Conservation (phyloP, 1,140 invertebrate genomes). For the Drosophila funebris region DNA sequence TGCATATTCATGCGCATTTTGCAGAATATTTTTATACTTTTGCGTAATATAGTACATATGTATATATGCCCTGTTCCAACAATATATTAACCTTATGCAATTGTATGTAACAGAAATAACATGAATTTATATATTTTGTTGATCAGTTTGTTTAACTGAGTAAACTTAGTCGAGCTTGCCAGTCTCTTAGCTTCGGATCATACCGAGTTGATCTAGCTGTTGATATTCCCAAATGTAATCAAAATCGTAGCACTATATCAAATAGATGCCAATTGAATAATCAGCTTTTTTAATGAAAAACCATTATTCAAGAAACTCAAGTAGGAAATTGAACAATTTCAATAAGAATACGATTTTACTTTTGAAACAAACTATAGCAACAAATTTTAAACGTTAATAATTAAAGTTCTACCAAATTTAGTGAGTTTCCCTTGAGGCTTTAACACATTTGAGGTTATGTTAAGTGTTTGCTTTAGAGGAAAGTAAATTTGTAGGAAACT, state of each 20-base stretch:
- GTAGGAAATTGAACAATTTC: neutral
- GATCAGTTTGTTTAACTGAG: too few species aligned
- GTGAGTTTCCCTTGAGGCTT: neutral
- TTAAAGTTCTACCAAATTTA: neutral
- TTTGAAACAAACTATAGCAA: neutral
- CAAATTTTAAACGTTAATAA: neutral
- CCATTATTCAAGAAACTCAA: neutral
- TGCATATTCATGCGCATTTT: neutral
- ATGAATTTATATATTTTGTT: too few species aligned
- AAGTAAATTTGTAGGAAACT: neutral
- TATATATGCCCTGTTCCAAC: too few species aligned
- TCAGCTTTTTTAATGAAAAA: neutral
- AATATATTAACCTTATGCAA: too few species aligned
- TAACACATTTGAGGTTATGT: neutral
- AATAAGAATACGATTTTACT: neutral
- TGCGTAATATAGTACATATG: too few species aligned
- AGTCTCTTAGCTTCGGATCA: too few species aligned
- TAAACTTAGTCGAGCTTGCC: too few species aligned
- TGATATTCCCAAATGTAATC: too few species aligned
- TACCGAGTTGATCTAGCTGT: too few species aligned
- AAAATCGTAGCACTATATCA: too few species aligned
- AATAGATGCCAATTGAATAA: neutral
- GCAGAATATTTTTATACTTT: too few species aligned
- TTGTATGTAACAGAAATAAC: too few species aligned
- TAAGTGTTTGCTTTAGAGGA: neutral